Percentiles rank a stretch among this genome's conserved stretches.
phyloP scores from a whole-genome alignment of 2,113 vertebrate species.

The Rattus norvegicus region DNA sequence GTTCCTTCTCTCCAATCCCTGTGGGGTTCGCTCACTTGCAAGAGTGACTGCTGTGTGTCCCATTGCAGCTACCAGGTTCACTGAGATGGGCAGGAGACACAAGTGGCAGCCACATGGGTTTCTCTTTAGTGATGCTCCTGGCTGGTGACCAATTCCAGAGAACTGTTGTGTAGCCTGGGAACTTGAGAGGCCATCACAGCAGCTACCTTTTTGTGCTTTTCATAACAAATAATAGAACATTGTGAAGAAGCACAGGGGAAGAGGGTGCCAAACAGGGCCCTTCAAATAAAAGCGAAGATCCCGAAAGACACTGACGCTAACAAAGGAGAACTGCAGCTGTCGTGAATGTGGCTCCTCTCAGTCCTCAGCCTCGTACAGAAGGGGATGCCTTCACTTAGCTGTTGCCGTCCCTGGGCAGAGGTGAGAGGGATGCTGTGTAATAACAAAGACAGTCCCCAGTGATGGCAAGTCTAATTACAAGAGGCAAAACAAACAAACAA shows the following conservation, averaged over 20 bases:
- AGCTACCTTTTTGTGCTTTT: conserved; percentile 66
- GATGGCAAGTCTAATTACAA: conserved; percentile 86
- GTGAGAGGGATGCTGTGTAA: conserved; percentile 78
- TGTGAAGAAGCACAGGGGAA: conserved; percentile 70
- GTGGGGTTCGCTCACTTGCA: conserved; percentile 59
- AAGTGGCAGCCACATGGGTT: conserved; percentile 63
- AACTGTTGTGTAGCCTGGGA: conserved; percentile 11
- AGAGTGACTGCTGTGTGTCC: conserved; percentile 36
- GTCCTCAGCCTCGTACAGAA: conserved; percentile 39
- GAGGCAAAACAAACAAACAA: conserved; percentile 64
- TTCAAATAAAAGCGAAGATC: conserved; percentile 75
- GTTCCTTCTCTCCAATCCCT: conserved; percentile 59
- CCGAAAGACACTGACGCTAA: conserved; percentile 73
- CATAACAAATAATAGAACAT: conserved; percentile 69
- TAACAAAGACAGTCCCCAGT: conserved; percentile 81
- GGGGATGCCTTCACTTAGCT: conserved; percentile 73
- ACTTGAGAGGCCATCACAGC: conserved; percentile 54
- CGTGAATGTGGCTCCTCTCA: conserved; percentile 64
- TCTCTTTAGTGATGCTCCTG: conserved; percentile 61
- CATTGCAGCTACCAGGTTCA: conserved; percentile 35
- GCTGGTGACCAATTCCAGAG: conserved; percentile 60
- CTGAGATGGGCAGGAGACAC: conserved; percentile 13
- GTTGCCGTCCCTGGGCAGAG: conserved; percentile 78
- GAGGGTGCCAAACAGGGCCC: conserved; percentile 73
- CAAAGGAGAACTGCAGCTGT: conserved; percentile 71